These are phyloP conservation scores for Microplitis manilae DNA, from an alignment of 2,888 invertebrate genomes.

Conservation along the genomic window DNA sequence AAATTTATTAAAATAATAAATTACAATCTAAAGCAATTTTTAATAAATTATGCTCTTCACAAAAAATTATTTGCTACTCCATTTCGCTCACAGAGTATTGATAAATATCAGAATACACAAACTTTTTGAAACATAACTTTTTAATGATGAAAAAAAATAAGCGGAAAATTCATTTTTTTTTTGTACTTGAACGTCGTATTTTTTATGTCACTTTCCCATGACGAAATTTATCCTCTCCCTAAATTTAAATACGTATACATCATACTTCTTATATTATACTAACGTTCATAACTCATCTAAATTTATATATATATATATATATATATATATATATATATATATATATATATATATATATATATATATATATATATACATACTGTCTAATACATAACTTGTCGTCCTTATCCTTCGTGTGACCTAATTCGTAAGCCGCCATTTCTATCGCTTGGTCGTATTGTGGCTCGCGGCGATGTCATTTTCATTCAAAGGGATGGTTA, in stretches of 20 bases:
- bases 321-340: neutral
- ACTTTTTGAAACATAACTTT: no score
- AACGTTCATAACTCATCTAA: slow-evolving; percentile 20
- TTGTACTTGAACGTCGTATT: neutral
- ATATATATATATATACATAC: neutral
- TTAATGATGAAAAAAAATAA: no score
- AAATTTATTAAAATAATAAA: no score
- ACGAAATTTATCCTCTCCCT: slow-evolving; percentile 23
- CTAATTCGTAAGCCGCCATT: slow-evolving; percentile 32
- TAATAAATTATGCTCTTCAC: no score
- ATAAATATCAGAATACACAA: no score
- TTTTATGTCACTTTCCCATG: slow-evolving; percentile 20
- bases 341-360: neutral
- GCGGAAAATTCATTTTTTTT: no score
- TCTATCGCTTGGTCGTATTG: slow-evolving; percentile 20
- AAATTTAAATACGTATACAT: no score
- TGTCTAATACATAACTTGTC: neutral
- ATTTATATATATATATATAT: slow-evolving; percentile 4
- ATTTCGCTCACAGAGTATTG: no score
- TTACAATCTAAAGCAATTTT: no score
- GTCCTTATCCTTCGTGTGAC: slow-evolving; percentile 17
- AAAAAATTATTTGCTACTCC: no score
- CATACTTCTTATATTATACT: neutral
- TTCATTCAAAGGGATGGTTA: neutral
- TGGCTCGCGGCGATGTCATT: slow-evolving; percentile 31